These are phyloP conservation scores for Podarcis muralis DNA, from an alignment of 2,113 vertebrate genomes.

Conservation along the genomic window DNA sequence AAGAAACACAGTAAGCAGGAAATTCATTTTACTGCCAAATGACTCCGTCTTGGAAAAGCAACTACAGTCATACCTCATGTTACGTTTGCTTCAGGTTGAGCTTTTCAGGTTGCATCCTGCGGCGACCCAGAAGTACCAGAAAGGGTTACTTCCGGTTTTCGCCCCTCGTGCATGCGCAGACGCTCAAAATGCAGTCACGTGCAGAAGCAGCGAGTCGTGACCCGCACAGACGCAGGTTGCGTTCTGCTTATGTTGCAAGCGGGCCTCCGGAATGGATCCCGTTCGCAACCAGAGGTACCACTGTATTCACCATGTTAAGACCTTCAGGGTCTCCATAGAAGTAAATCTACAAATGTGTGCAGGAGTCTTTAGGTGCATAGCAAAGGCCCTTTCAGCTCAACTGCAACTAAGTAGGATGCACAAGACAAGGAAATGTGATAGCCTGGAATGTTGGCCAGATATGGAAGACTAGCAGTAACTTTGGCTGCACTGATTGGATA, in stretches of 20 bases:
- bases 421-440: background rate
- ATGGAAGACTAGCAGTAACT: background rate
- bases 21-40: background rate
- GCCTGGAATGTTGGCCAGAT: background rate
- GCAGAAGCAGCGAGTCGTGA: no score
- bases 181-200: no score
- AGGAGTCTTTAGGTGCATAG: background rate
- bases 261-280: no score
- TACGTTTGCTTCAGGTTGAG: no score
- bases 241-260: no score
- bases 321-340: background rate
- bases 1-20: background rate
- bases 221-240: no score
- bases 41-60: background rate
- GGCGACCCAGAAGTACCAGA: no score
- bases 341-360: background rate
- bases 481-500: background rate
- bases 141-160: no score
- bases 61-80: background rate
- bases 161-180: fast-evolving
- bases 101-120: no score
- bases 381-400: background rate
- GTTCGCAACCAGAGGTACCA: no score
- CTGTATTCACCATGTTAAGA: background rate
- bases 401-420: background rate